Base-by-base conservation (phyloP, 2,888 invertebrate species). In the Xanthorhoe spadicearia region DNA sequence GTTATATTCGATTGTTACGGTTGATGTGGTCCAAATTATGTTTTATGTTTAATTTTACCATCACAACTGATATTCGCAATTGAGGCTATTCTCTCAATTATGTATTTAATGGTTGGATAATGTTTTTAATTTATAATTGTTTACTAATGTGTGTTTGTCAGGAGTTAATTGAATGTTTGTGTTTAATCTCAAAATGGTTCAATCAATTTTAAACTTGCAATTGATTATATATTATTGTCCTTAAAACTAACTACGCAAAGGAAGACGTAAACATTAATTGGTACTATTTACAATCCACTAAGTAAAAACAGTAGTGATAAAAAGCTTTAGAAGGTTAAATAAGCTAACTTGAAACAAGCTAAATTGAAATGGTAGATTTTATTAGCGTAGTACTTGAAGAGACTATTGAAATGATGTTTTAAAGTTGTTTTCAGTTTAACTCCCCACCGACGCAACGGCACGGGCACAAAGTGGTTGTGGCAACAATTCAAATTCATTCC, bases 401-500 rank as follows among this genome's bases (percentile, higher is more conserved):
- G 13, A 54, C 58, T 59, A 23, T 54, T 64, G 9, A 59, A 53
- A 58, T 51, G 15, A 19, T 18, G 13, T 53, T 53, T 48, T 52
- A 35, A 58, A 53, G 32, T 53, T 38, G 18, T 50, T 6, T 10
- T 54, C 38, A 1, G 49, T n/a, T 54, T 46, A 28, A 19, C 59
- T 59, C 55, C n/a, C 43, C 60, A 32, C n/a, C 49, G 48, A 49
- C 50, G 28, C 10, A 48, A 50, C 17, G 52, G 23, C 48, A 19
- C 54, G 35, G 19, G 15, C 10, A 50, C 43, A 55, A 55, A 55
- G 38, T 9, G 10, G 18, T 13, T 13, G 48, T 48, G 19, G 18
- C 58, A 60, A 60, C 49, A 64, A 64, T 49, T 64, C n/a, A 63
- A 32, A 61, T 62, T 66, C 28, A 51, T 62, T 59, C 56, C 38